These are phyloP conservation scores for Leptodactylus fuscus DNA, from an alignment of 2,113 vertebrate species.

Conservation along the genomic window DNA sequence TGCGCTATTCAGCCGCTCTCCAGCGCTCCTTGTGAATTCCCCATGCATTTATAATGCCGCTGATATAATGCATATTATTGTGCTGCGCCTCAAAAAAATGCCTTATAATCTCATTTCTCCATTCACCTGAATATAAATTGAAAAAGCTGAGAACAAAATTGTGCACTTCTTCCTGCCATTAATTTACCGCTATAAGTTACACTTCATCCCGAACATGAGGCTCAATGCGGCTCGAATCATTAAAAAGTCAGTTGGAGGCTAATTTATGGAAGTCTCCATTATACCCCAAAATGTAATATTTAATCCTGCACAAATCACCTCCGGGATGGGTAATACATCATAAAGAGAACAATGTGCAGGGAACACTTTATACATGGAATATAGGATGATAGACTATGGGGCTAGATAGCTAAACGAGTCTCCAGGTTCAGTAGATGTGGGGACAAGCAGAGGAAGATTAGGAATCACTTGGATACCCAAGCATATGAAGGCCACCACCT, in stretches of 20 bases:
- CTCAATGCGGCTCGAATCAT: slow-evolving; percentile 14
- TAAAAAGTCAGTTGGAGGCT: slow-evolving; percentile 34
- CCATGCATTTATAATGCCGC: slow-evolving; percentile 47
- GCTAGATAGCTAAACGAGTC: background rate
- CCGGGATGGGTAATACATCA: background rate
- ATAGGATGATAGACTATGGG: background rate
- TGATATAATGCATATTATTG: slow-evolving; percentile 54
- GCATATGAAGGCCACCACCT: too few species aligned
- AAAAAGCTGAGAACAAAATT: slow-evolving; percentile 48
- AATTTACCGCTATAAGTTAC: slow-evolving; percentile 35
- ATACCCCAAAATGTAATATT: slow-evolving; percentile 22
- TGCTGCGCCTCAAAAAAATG: slow-evolving; percentile 33
- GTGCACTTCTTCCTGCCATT: slow-evolving; percentile 22
- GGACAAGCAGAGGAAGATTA: background rate
- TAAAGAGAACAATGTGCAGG: background rate
- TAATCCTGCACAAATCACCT: background rate
- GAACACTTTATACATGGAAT: background rate
- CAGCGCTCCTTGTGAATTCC: slow-evolving; percentile 24
- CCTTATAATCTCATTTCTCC: slow-evolving; percentile 48
- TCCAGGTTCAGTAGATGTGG: background rate
- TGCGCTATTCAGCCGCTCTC: slow-evolving; percentile 24
- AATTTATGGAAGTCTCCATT: slow-evolving; percentile 32
- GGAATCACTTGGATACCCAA: too few species aligned
- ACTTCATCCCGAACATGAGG: slow-evolving; percentile 6
- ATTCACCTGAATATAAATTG: slow-evolving; percentile 55